phyloP scores from a whole-genome alignment of 2,888 invertebrate genomes.

The Polia nebulosa region DNA sequence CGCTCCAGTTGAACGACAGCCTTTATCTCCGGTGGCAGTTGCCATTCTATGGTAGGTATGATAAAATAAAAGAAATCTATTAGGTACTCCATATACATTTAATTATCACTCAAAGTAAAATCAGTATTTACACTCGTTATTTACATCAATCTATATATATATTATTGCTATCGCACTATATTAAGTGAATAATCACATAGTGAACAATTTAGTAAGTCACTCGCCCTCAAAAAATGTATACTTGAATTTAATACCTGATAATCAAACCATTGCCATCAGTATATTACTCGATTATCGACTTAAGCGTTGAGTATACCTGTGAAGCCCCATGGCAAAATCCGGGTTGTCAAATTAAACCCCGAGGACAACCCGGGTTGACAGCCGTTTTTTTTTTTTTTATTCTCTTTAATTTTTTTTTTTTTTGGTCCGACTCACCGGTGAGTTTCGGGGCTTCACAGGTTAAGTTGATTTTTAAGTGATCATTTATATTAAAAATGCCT shows the following conservation, averaged over 20 bases:
- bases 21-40: no score
- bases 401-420: no score
- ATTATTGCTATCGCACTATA: conserved; percentile 15
- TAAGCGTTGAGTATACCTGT: not conserved
- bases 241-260: not conserved
- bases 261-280: not conserved
- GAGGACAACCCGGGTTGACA: no score
- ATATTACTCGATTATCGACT: not conserved
- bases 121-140: conserved; percentile 53
- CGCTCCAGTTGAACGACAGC: no score
- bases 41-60: no score
- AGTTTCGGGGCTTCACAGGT: no score
- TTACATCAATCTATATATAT: conserved; percentile 45
- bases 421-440: no score
- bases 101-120: conserved; percentile 56
- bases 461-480: not conserved
- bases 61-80: not conserved
- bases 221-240: not conserved
- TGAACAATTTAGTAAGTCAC: not conserved
- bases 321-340: no score
- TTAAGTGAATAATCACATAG: not conserved
- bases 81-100: conserved; percentile 19
- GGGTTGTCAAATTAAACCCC: no score
- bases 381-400: no score
- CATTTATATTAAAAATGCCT: not conserved